Evolutionary conservation across 2,113 vertebrate genomes (phyloP).

Genomic region (Pithys albifrons): DNA sequence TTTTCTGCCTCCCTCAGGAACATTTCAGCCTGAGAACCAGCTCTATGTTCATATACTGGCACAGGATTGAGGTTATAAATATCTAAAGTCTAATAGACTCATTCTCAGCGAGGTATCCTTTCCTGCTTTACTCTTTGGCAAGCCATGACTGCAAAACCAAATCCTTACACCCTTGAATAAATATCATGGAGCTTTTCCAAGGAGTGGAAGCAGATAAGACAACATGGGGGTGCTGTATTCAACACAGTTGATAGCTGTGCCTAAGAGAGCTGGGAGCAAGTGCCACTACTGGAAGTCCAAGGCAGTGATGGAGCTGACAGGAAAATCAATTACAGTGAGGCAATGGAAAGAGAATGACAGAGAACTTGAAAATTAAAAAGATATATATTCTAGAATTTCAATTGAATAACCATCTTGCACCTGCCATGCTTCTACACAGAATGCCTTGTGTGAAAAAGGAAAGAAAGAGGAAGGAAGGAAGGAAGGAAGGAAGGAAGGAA

Average conservation of each 20-base stretch:
- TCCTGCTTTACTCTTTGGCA: conserved; percentile 39
- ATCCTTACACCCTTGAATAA: neutral
- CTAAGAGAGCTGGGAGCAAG: neutral
- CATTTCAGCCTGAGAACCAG: neutral
- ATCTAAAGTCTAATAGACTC: conserved; percentile 19
- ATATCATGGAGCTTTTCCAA: neutral
- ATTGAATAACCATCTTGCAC: conserved; percentile 27
- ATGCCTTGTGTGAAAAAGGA: neutral
- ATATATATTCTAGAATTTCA: neutral
- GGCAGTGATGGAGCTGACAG: neutral
- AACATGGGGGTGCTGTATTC: neutral
- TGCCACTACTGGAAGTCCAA: neutral
- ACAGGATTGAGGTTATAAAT: neutral
- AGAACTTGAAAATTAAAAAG: neutral
- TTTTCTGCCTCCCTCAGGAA: neutral
- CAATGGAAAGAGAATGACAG: conserved; percentile 37
- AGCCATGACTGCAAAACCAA: conserved; percentile 19
- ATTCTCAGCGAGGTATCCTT: conserved; percentile 16
- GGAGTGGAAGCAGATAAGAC: neutral
- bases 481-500: too few relatives aligned
- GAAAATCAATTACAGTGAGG: conserved; percentile 36
- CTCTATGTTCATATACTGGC: neutral
- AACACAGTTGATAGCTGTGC: neutral
- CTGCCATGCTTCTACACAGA: neutral
- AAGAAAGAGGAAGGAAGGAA: neutral